Evolutionary conservation across 2,113 vertebrate genomes (phyloP), one percentile per base, ranked within the genome.

Genomic region (Noctilio leporinus): DNA sequence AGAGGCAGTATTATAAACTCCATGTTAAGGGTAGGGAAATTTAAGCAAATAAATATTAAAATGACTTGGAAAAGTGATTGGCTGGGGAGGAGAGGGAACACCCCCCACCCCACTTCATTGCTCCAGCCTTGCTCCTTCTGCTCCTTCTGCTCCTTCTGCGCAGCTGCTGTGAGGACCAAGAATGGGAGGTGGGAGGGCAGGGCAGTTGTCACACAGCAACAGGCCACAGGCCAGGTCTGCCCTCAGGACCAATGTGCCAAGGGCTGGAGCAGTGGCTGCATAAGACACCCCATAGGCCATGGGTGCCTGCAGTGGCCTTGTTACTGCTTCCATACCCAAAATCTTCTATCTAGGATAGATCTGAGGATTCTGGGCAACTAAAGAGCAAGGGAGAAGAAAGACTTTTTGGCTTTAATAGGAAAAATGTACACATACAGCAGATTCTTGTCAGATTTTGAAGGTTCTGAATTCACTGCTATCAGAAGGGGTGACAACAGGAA

Each of bases 391-490:
- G 76, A 72, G 4, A 28, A 65, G 59, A 70, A 78, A 43, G 45
- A 35, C 26, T 67, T 67, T n/a, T 67, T n/a, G 72, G 73, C 19
- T 93, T 93, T 81, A n/a, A 30, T 1, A 43, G 43, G 26, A 47
- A 81, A 81, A 76, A 35, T 16, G n/a, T 33, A 53, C n/a, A 72
- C 38, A 65, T 20, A 55, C 2, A n/a, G 38, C 2, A 62, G 6
- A 64, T 87, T 43, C 86, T 53, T 51, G 73, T 77, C 67, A 83
- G 45, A 84, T 87, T 80, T 88, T 90, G 89, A 91, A 94, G 73
- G 64, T 76, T 76, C 28, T 91, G 69, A 86, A 83, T 70, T 57
- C 35, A 35, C 43, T 84, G 7, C 75, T 75, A 83, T 5, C 24
- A 10, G 64, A 93, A 94, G 14, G 14, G 20, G 35, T 12, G 10